Conservation (phyloP, 2,797 vertebrate species). For the Neoniphon sammara region DNA sequence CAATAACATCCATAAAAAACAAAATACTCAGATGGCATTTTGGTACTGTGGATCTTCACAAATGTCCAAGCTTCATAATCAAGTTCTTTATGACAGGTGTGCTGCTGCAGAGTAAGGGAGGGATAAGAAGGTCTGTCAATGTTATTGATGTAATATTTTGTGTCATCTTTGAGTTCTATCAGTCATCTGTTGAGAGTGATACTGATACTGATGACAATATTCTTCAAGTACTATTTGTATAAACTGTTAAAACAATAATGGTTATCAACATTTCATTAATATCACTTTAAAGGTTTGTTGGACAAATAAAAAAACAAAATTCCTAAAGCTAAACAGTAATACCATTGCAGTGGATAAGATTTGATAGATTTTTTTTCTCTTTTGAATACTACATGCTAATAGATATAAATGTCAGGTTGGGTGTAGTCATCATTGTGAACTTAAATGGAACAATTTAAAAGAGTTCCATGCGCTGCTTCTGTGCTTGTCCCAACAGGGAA, state of each 20-base stretch:
- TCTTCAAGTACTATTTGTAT: not conserved
- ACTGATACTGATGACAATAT: not conserved
- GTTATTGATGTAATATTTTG: not conserved
- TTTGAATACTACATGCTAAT: slow-evolving; percentile 4
- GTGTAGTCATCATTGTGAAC: slow-evolving; percentile 3
- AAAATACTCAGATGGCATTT: not conserved
- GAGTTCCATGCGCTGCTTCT: no score
- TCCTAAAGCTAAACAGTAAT: not conserved
- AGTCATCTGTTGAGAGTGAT: not conserved
- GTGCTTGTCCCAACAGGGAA: slow-evolving; percentile 12
- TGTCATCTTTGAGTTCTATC: not conserved
- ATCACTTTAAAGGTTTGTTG: not conserved
- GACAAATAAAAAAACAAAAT: not conserved
- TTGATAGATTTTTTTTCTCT: not conserved
- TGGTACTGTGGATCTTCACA: not conserved
- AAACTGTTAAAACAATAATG: no score
- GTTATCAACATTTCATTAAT: not conserved
- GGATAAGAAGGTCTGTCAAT: not conserved
- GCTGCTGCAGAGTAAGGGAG: not conserved
- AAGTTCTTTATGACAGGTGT: not conserved
- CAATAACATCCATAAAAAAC: not conserved
- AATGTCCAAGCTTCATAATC: not conserved
- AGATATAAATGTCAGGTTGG: slow-evolving; percentile 18
- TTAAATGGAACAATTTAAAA: slow-evolving; percentile 4
- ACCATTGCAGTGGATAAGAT: not conserved